A percentile compares a stretch with the other conserved stretches of the same genome.
Evolutionary conservation across 2,888 invertebrate species (phyloP).

Genomic region (Antheraea yamamai): DNA sequence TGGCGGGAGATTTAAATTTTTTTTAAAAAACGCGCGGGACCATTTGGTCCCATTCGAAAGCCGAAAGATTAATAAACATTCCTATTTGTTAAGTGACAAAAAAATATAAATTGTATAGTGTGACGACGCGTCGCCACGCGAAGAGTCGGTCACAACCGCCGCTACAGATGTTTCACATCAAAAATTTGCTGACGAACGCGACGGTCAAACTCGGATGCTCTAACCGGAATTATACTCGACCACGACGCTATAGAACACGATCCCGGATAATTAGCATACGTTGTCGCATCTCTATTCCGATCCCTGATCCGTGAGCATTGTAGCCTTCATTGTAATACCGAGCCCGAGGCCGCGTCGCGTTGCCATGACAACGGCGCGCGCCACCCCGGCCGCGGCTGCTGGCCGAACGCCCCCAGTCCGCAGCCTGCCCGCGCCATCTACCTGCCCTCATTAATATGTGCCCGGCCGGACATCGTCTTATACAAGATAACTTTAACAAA

Average conservation of each 20-base stretch:
- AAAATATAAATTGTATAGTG: too few species aligned
- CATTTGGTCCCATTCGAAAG: too few species aligned
- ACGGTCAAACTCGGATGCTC: not conserved
- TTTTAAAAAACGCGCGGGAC: too few species aligned
- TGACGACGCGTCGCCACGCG: too few species aligned
- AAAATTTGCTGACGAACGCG: too few species aligned
- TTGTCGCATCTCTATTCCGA: conserved; percentile 30
- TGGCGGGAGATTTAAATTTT: too few species aligned
- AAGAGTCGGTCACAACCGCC: too few species aligned
- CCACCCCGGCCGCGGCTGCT: conserved; percentile 38
- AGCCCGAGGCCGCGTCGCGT: conserved; percentile 76
- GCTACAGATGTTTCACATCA: too few species aligned
- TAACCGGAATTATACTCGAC: not conserved
- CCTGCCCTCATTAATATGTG: conserved; percentile 78
- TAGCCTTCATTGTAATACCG: conserved; percentile 68
- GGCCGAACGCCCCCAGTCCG: conserved; percentile 40
- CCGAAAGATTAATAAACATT: too few species aligned
- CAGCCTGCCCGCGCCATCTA: conserved; percentile 41
- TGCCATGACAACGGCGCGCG: conserved; percentile 60
- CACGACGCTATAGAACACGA: not conserved
- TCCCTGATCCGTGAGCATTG: conserved; percentile 53
- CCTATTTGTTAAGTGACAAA: too few species aligned
- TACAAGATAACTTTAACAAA: conserved; percentile 51
- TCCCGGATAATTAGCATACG: conserved; percentile 10
- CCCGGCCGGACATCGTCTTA: conserved; percentile 70